These are phyloP conservation scores for Strigamia transsilvanica DNA, from an alignment of 2,888 invertebrate species.

Conservation along the genomic window DNA sequence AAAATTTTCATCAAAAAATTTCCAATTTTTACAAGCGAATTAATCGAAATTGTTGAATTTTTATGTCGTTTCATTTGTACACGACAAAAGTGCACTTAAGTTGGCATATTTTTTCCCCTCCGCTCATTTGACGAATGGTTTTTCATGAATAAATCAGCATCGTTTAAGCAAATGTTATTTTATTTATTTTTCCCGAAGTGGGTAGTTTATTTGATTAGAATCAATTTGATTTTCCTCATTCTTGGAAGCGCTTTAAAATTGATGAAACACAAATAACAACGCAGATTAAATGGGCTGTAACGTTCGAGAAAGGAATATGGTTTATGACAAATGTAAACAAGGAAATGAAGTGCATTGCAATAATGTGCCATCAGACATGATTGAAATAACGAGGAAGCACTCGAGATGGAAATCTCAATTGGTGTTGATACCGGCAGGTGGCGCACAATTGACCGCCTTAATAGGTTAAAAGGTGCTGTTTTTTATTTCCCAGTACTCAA, in stretches of 20 bases:
- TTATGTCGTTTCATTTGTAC: not conserved
- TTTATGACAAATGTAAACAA: slow-evolving; percentile 41
- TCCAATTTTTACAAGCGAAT: no score
- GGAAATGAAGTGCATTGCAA: slow-evolving; percentile 20
- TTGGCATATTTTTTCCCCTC: not conserved
- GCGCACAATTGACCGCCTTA: slow-evolving; percentile 23
- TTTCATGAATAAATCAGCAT: slow-evolving; percentile 32
- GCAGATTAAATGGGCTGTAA: slow-evolving; percentile 20
- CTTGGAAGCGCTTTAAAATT: slow-evolving; percentile 36
- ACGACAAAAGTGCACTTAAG: not conserved
- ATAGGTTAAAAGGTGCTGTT: slow-evolving; percentile 1
- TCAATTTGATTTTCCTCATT: slow-evolving; percentile 26
- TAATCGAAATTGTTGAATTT: no score
- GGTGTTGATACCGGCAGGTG: slow-evolving; percentile 38
- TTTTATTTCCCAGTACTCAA: not conserved
- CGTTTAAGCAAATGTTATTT: not conserved
- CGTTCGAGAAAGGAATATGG: not conserved
- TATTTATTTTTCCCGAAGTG: not conserved
- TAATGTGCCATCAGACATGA: slow-evolving; percentile 36
- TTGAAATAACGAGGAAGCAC: slow-evolving; percentile 35
- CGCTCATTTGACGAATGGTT: not conserved
- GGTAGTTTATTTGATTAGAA: not conserved
- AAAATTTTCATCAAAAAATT: no score
- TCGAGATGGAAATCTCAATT: slow-evolving; percentile 42
- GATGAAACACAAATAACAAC: slow-evolving; percentile 1